Evolutionary conservation across 2,888 invertebrate genomes (phyloP), one percentile per base, ranked within the genome.

Genomic region (Lepidochitona cinerea): DNA sequence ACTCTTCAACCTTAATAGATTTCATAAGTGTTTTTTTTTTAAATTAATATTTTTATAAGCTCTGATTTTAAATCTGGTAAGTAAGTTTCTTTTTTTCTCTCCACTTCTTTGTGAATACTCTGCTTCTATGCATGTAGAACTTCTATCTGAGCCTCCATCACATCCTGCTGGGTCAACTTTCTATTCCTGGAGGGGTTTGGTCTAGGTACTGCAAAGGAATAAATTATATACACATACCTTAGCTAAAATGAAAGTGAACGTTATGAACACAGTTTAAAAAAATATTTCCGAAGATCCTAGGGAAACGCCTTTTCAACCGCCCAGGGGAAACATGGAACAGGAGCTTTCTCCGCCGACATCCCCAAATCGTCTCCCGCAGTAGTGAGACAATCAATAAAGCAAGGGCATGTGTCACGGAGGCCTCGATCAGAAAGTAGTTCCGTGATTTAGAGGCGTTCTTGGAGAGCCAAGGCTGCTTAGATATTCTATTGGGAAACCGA

Each of bases 241-340:
- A n/a, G n/a, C n/a, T n/a, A n/a, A n/a, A n/a, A n/a, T n/a, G 23
- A 54, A 54, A 23, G 23, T 23, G 9, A 23, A 54, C 23, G 29
- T 54, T n/a, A 37, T 2, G 14, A 37, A 29, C 41, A 68, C 37
- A 41, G 76, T 76, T 18, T 68, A 71, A 36, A 37, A 49, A 4
- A 26, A 70, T 12, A 37, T 69, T 12, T 64, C 69, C 26, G 26
- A 37, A 35, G 72, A 74, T 54, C 37, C 65, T 2, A n/a, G 72
- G 3, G 37, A 64, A 37, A 74, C 64, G 18, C 72, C 72, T 14
- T 76, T 76, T 59, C 37, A 72, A 74, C 70, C 65, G 49, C 29
- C 74, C 76, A 14, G 74, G 74, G 9, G 53, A 72, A 33, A 68
- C 70, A 29, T 76, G 74, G 76, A 74, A 64, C 41, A 72, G 68